These are phyloP conservation scores for Frieseomelitta varia DNA, from an alignment of 1,140 invertebrate species.

Conservation along the genomic window DNA sequence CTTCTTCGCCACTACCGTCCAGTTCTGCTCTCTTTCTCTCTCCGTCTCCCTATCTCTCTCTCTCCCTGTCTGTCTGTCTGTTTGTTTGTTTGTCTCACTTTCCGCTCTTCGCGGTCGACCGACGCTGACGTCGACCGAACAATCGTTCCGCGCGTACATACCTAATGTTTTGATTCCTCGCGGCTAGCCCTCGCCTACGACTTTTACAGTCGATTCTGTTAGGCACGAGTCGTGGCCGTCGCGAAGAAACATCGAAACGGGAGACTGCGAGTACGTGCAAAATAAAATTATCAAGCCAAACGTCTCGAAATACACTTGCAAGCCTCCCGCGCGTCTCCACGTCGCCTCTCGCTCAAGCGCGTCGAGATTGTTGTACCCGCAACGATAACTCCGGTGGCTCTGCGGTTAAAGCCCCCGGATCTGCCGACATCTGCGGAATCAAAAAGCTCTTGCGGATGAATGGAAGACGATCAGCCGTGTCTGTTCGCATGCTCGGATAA, in stretches of 20 bases:
- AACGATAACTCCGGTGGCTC: conserved; percentile 51
- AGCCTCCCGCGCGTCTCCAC: no score
- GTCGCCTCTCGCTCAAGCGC: neutral
- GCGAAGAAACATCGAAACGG: neutral
- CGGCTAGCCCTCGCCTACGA: conserved; percentile 1
- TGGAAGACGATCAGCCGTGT: conserved; percentile 70
- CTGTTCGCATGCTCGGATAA: conserved; percentile 72
- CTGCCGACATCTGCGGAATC: conserved; percentile 61
- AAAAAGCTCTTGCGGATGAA: conserved; percentile 66
- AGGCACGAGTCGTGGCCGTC: neutral
- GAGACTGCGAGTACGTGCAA: neutral
- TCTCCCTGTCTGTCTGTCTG: conserved; percentile 6
- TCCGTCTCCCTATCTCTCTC: conserved; percentile 17
- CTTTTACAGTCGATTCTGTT: no score
- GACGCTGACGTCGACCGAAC: conserved; percentile 56
- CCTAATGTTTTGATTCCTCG: conserved; percentile 54
- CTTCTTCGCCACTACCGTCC: neutral
- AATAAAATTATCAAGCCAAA: conserved; percentile 47
- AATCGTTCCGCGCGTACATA: conserved; percentile 60
- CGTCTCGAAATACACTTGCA: conserved; percentile 18
- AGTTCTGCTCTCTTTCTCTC: conserved; percentile 20
- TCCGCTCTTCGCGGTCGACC: conserved; percentile 46
- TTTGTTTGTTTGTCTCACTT: conserved; percentile 8
- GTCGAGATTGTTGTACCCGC: conserved; percentile 14
- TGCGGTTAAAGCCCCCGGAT: conserved; percentile 52